A percentile compares a stretch with the other conserved stretches of the same genome.
phyloP scores from a whole-genome alignment of 2,113 vertebrate species.

The Laterallus jamaicensis region DNA sequence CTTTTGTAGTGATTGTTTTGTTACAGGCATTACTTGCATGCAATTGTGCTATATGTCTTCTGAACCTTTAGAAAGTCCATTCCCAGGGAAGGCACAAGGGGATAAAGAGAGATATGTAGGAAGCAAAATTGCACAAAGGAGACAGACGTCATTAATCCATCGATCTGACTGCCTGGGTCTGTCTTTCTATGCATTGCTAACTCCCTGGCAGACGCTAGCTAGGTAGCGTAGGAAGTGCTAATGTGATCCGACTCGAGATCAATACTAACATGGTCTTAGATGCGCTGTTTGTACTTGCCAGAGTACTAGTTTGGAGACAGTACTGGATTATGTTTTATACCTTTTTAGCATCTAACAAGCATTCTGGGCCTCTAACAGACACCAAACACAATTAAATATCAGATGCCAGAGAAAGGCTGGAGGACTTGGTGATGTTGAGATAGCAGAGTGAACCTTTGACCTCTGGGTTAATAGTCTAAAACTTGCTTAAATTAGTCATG shows the following conservation, averaged over 20 bases:
- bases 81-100: not conserved
- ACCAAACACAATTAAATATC: slow-evolving; percentile 51
- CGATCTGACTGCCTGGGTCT: slow-evolving; percentile 40
- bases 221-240: slow-evolving; percentile 40
- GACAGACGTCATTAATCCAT: slow-evolving; percentile 67
- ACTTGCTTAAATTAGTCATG: slow-evolving; percentile 29
- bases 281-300: slow-evolving; percentile 61
- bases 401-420: slow-evolving; percentile 1
- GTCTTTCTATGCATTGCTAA: slow-evolving; percentile 54
- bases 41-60: not conserved
- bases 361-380: slow-evolving; percentile 35
- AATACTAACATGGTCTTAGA: slow-evolving; percentile 70
- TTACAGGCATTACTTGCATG: not conserved
- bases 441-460: slow-evolving; percentile 1
- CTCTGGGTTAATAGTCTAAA: slow-evolving; percentile 20
- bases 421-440: slow-evolving; percentile 6
- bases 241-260: slow-evolving; percentile 70
- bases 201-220: slow-evolving; percentile 49
- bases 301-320: slow-evolving; percentile 61
- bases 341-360: slow-evolving; percentile 63
- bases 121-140: slow-evolving; percentile 53
- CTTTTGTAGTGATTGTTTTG: not conserved
- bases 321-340: slow-evolving; percentile 67
- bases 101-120: slow-evolving; percentile 9
- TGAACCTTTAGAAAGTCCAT: not conserved